A percentile compares a stretch with the other conserved stretches of the same genome.
Evolutionary conservation across 2,888 invertebrate genomes (phyloP).

Genomic region (Andrena flavipes): DNA sequence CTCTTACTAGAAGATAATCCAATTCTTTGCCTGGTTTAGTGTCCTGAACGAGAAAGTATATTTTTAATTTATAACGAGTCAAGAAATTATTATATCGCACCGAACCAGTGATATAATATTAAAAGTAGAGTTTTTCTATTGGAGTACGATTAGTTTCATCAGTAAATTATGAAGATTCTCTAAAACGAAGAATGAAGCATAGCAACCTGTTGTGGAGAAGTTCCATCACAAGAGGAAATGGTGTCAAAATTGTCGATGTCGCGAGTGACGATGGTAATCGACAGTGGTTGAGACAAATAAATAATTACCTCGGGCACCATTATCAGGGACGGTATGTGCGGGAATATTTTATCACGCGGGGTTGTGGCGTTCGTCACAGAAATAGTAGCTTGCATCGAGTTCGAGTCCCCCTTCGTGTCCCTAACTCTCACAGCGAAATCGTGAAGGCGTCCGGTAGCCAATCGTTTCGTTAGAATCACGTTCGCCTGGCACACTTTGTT

Average conservation of each 20-base stretch:
- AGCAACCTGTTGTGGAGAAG: no score
- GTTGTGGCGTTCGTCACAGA: constrained; percentile 94
- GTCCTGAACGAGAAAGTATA: constrained; percentile 86
- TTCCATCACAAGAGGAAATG: background rate
- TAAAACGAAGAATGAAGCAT: no score
- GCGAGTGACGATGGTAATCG: constrained; percentile 6
- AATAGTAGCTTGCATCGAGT: constrained; percentile 91
- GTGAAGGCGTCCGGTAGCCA: constrained; percentile 93
- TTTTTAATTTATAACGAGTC: no score
- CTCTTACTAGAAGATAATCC: constrained; percentile 92
- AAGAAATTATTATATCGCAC: no score
- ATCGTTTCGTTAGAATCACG: constrained; percentile 90
- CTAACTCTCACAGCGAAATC: constrained; percentile 91
- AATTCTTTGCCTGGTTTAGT: constrained; percentile 92
- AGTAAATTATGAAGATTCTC: no score
- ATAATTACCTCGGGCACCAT: constrained; percentile 90
- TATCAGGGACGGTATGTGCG: constrained; percentile 91
- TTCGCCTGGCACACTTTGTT: constrained; percentile 96
- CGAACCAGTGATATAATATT: no score
- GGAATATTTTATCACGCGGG: constrained; percentile 93
- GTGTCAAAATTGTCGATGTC: background rate
- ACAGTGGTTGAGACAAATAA: background rate
- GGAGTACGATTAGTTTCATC: no score
- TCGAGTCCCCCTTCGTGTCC: constrained; percentile 92
- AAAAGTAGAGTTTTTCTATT: no score